Evolutionary conservation across 2,797 vertebrate species (phyloP), one percentile per base, ranked within the genome.

Genomic region (Urocyon cinereoargenteus): DNA sequence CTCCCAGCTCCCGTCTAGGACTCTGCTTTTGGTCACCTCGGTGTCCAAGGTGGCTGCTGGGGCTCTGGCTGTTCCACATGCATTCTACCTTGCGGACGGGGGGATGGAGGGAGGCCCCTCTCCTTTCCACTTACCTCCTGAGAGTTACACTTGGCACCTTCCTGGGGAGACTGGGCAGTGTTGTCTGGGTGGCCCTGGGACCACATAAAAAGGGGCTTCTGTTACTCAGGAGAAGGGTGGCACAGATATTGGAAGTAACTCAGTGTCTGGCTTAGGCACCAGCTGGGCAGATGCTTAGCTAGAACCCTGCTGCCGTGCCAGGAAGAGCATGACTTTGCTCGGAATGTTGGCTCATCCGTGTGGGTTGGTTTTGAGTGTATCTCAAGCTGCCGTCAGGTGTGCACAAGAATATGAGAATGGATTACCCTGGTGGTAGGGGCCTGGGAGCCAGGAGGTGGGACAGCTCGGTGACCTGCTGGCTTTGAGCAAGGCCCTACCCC

Each of bases 351-450:
- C 57, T 45, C 45, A 34, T 81, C 62, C 21, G 73, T 75, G 34
- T 57, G 53, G 81, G 18, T 62, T 62, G 51, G n/a, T n/a, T 59
- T 16, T 11, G 26, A 34, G 53, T 6, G 19, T 26, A 3, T 59
- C 45, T 82, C 9, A 16, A 49, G 40, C 26, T 79, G 1, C 70
- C 55, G 72, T 40, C 81, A 85, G 1, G 16, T 8, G 40, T 21
- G 57, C 40, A 14, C 21, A 7, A 34, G 79, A 40, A 14, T 24
- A 5, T 13, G 57, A 59, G 59, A n/a, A 31, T 55, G 81, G 61
- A 14, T 40, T 7, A 3, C 57, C 49, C 51, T 18, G 1, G 28
- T 31, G 49, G 1, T 3, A 6, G 2, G 5, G 26, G 34, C 28
- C 88, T 0, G 14, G 28, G 24, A 21, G 16, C 11, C 2, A 13